Evolutionary conservation across 2,113 vertebrate genomes (phyloP).

Genomic region (Castor canadensis): DNA sequence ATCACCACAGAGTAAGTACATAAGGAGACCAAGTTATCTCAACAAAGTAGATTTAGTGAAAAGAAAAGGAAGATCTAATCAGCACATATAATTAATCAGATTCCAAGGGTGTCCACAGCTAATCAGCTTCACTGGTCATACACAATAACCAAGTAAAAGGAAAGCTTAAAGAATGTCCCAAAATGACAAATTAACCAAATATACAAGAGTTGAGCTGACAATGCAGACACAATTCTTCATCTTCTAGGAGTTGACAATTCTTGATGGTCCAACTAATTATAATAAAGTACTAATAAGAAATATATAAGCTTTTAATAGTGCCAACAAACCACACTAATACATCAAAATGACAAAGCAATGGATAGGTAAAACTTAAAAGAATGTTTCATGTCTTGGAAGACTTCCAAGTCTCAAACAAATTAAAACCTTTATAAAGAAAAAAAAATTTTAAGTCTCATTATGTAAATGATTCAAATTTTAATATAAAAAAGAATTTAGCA

Average conservation of each 20-base stretch:
- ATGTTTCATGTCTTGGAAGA: constrained; percentile 41
- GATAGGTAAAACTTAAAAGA: constrained; percentile 25
- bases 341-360: constrained; percentile 46
- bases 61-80: neutral
- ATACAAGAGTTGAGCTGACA: constrained; percentile 39
- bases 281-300: constrained; percentile 70
- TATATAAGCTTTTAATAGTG: constrained; percentile 58
- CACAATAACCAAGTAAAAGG: constrained; percentile 51
- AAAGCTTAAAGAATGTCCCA: neutral
- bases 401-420: constrained; percentile 1
- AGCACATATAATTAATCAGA: constrained; percentile 55
- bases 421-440: constrained; percentile 27
- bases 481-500: constrained; percentile 16
- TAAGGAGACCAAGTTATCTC: neutral
- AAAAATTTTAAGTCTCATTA: neutral
- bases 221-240: constrained; percentile 50
- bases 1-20: neutral
- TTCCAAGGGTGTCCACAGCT: constrained; percentile 44
- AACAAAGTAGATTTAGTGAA: neutral
- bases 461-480: constrained; percentile 36
- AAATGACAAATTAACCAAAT: constrained; percentile 69
- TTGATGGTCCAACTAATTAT: constrained; percentile 63
- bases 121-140: constrained; percentile 43
- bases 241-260: constrained; percentile 60
- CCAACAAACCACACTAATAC: constrained; percentile 39